Evolutionary conservation across 2,888 invertebrate genomes (phyloP).

Genomic region (Apoderus coryli): DNA sequence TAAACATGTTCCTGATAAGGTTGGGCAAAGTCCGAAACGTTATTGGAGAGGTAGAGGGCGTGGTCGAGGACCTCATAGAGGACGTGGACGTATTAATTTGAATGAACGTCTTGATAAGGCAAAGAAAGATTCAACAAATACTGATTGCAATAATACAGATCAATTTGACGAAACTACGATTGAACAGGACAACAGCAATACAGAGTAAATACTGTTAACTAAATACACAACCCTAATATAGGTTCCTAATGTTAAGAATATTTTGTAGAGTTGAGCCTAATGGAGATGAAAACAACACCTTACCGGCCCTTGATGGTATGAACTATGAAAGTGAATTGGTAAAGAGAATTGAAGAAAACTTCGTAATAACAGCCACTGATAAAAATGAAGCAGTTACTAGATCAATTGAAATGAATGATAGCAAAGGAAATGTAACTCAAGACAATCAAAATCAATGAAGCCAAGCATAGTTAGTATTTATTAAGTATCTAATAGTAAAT

Average conservation of each 20-base stretch:
- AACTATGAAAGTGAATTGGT: too few relatives aligned
- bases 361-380: too few relatives aligned
- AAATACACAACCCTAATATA: not conserved
- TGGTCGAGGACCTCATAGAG: slow-evolving; percentile 4
- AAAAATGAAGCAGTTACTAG: not conserved
- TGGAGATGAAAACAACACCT: not conserved
- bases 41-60: not conserved
- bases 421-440: too few relatives aligned
- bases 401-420: too few relatives aligned
- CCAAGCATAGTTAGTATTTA: too few relatives aligned
- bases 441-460: too few relatives aligned
- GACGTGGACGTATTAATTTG: slow-evolving; percentile 10
- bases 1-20: slow-evolving; percentile 5
- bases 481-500: too few relatives aligned
- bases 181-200: too few relatives aligned
- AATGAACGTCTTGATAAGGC: slow-evolving; percentile 3
- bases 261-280: not conserved
- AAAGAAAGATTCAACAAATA: slow-evolving; percentile 3
- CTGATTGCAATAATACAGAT: not conserved
- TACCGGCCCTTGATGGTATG: too few relatives aligned
- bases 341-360: too few relatives aligned
- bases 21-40: slow-evolving; percentile 8
- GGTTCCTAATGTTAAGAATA: not conserved
- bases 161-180: not conserved
- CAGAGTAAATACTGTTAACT: too few relatives aligned